Base-by-base conservation (phyloP, 2,797 vertebrate species). In the Rhyacichthys aspro region DNA sequence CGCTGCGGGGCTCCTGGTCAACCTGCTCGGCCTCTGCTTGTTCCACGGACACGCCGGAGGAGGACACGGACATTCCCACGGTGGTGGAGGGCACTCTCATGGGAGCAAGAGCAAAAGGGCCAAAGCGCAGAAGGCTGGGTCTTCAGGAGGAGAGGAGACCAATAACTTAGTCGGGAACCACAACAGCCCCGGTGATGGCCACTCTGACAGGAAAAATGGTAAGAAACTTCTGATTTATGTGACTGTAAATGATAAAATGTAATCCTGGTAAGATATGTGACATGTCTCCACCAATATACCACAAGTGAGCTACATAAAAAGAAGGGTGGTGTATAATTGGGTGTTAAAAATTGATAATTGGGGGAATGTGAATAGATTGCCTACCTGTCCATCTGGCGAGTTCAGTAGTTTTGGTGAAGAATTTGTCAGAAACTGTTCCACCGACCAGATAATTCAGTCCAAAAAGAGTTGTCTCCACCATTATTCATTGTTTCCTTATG, bases 11-110 rank as follows among this genome's bases (percentile, higher is more conserved):
- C 94, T 98, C 19, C 76, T 98, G 67, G 78, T 98, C 82, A 98
- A 99, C 90, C 91, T 98, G 61, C 91, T 95, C 7, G 95, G 95
- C 7, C 93, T 96, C 7, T 97, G 95, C 65, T 82, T 98, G 81
- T 99, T 98, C 90, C 95, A 94, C 85, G 96, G 95, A 0, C 95
- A 97, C 75, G 94, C 94, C 2, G 93, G 90, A 1, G 93, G 92
- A 7, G 93, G 86, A 65, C 91, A 94, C 81, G 91, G 94, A 2
- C 90, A 94, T 79, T 85, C 92, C 18, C 89, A 94, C 75, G 90
- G 90, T 7, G 49, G 49, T 18, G 49, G 49, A 1, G 91, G 87
- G 0, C 84, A 88, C 67, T 89, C 92, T 0, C 94, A 93, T 34
- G 94, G 93, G 62, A 63, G 55, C n/a, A 93, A 90, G 68, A 76